Evolutionary conservation across 2,797 vertebrate species (phyloP), one percentile per base, ranked within the genome.

Genomic region (Paedocypris micromegethes): DNA sequence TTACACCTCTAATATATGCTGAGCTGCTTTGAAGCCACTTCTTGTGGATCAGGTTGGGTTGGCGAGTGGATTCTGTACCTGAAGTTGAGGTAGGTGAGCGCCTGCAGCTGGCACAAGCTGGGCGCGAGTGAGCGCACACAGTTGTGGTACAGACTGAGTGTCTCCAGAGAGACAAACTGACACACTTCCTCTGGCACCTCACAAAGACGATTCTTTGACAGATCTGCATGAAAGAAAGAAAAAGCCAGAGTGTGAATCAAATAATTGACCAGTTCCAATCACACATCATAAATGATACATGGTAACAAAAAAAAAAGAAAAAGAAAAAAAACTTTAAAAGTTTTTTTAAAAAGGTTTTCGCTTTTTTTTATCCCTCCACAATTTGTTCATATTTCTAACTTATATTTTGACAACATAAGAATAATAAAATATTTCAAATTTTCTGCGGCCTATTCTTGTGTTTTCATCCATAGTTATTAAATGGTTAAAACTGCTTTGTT

Each of bases 11-110:
- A 23, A 23, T 1, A 23, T 23, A 3, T 5, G 47, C 58, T 9
- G 5, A 48, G 4, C 37, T 57, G 6, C 44, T 5, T 55, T 4
- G 8, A 4, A 41, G 8, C 38, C 53, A 4, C 38, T 41, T 7
- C n/a, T 8, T 55, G 53, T 9, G 42, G 47, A 37, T 3, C 42
- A 44, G 3, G 8, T 43, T 6, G 44, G 9, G 66, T 48, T 63
- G 4, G 39, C 73, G 53, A 48, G 7, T 43, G 38, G 23, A 23
- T 23, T 23, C 23, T 52, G 6, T 86, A 95, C 94, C 94, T 96
- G 84, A 96, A 86, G 82, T 95, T 96, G 90, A 97, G 92, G 92
- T 95, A 94, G 80, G 92, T 91, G 75, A 96, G 92, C 37, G 92
- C 91, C 76, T 94, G 95, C 5, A 97, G 92, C 80, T 96, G 93